A percentile compares a stretch with the other conserved stretches of the same genome.
Conservation (phyloP, 2,113 vertebrate genomes). For the Danio rerio region DNA sequence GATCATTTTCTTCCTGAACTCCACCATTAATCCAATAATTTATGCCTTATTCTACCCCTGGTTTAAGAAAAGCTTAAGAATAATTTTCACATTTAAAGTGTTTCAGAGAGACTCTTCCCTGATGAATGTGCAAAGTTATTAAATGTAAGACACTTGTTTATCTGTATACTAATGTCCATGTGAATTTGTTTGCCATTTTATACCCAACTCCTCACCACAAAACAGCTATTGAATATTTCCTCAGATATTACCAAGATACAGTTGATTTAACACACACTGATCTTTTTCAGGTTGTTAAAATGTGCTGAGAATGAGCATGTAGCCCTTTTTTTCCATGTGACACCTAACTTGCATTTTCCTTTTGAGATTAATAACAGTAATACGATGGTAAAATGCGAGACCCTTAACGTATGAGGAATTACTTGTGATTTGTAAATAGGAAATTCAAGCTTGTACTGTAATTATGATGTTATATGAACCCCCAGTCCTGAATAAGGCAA, state of each 20-base stretch:
- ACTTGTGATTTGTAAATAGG: too few relatives aligned
- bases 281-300: neutral
- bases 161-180: neutral
- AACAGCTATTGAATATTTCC: neutral
- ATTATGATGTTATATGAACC: too few relatives aligned
- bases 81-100: constrained; percentile 60
- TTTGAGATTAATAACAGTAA: too few relatives aligned
- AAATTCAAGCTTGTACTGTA: too few relatives aligned
- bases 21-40: constrained; percentile 59
- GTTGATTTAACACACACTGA: neutral
- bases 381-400: too few relatives aligned
- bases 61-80: constrained; percentile 56
- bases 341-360: too few relatives aligned
- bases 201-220: neutral
- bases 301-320: too few relatives aligned
- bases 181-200: constrained; percentile 54
- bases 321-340: too few relatives aligned
- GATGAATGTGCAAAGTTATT: constrained; percentile 45
- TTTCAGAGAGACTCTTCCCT: constrained; percentile 44
- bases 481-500: too few relatives aligned
- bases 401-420: too few relatives aligned
- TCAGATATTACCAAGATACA: neutral
- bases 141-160: constrained; percentile 39
- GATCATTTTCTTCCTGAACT: constrained; percentile 55
- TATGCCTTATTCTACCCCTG: constrained; percentile 62